Percentiles rank a stretch among this genome's conserved stretches.
These are phyloP conservation scores for Eulemur macaco DNA, from an alignment of 2,113 vertebrate genomes.

Conservation along the genomic window DNA sequence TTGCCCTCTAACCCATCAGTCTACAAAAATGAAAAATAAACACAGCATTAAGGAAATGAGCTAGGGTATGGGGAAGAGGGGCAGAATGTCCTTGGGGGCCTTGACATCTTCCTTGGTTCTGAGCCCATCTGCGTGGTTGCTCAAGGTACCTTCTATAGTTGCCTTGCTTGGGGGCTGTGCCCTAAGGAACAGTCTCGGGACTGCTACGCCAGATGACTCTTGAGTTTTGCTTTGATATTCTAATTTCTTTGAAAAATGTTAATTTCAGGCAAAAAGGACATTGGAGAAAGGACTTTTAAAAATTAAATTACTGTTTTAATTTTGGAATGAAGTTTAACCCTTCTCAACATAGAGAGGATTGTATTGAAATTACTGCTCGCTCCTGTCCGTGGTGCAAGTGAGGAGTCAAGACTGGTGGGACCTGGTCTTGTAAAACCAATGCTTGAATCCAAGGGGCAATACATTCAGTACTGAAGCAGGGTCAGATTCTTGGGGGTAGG, in stretches of 20 bases:
- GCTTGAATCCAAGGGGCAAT: neutral
- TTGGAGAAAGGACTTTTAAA: slow-evolving; percentile 50
- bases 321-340: slow-evolving; percentile 52
- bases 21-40: slow-evolving; percentile 75
- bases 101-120: slow-evolving; percentile 76
- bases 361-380: neutral
- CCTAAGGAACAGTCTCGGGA: slow-evolving; percentile 66
- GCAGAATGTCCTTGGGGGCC: slow-evolving; percentile 72
- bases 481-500: neutral
- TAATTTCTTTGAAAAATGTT: slow-evolving; percentile 73
- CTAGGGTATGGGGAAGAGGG: slow-evolving; percentile 50
- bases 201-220: slow-evolving; percentile 40
- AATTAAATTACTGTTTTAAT: slow-evolving; percentile 67
- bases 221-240: slow-evolving; percentile 73
- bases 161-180: slow-evolving; percentile 68
- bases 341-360: neutral
- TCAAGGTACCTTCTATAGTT: slow-evolving; percentile 74
- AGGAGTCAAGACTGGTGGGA: neutral
- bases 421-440: neutral
- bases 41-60: slow-evolving; percentile 68
- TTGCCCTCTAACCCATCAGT: slow-evolving; percentile 70
- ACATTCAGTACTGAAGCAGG: neutral
- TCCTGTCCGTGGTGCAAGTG: neutral
- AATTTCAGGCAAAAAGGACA: slow-evolving; percentile 59
- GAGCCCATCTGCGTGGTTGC: slow-evolving; percentile 76